Evolutionary conservation across 2,797 vertebrate genomes (phyloP).

Genomic region (Leuciscus waleckii): DNA sequence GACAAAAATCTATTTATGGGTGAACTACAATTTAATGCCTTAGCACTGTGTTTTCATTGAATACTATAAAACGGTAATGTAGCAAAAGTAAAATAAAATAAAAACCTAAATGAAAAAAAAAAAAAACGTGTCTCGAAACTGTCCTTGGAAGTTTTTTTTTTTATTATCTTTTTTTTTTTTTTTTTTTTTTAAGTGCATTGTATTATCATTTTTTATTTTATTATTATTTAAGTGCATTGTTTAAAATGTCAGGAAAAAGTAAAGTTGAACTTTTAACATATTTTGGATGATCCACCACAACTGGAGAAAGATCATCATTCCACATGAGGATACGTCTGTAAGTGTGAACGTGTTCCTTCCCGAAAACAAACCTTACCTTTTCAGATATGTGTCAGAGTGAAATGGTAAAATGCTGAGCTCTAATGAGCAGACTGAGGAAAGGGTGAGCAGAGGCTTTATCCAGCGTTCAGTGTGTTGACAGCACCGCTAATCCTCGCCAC

Average conservation of each 20-base stretch:
- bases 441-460: constrained; percentile 86
- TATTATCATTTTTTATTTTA: fast-evolving
- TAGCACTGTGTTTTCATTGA: neutral
- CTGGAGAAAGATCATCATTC: constrained; percentile 24
- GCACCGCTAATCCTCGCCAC: constrained; percentile 98
- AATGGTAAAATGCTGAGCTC: constrained; percentile 71
- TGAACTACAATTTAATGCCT: too few species aligned
- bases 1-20: too few species aligned
- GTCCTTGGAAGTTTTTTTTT: too few species aligned
- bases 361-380: constrained; percentile 9
- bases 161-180: too few species aligned
- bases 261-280: neutral
- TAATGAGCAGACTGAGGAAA: constrained; percentile 66
- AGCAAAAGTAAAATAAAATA: too few species aligned
- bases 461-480: constrained; percentile 93
- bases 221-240: neutral
- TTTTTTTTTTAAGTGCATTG: too few species aligned
- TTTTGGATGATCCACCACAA: constrained; percentile 11
- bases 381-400: constrained; percentile 65
- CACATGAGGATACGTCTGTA: constrained; percentile 15
- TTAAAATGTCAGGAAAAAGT: neutral
- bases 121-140: neutral
- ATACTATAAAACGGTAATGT: neutral
- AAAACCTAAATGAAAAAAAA: neutral
- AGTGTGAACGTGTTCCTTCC: neutral